Evolutionary conservation across 2,113 vertebrate species (phyloP).

Genomic region (Centropristis striata): DNA sequence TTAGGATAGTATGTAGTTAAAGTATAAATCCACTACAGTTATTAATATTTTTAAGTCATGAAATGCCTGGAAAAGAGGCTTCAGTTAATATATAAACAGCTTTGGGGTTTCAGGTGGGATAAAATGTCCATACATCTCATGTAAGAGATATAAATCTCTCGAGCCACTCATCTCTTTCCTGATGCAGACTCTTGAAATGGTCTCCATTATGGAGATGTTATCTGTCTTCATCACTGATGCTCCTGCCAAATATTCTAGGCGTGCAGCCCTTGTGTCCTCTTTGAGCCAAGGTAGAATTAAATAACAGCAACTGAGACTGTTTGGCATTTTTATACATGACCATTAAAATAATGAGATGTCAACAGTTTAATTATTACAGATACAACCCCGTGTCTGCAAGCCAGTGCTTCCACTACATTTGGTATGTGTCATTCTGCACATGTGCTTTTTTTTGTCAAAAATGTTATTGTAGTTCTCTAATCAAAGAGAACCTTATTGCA

Average conservation of each 20-base stretch:
- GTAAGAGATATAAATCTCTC: not conserved
- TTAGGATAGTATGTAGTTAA: no score
- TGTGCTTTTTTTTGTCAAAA: not conserved
- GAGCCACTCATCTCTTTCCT: not conserved
- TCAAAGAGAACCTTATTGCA: not conserved
- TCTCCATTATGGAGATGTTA: not conserved
- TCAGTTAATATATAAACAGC: not conserved
- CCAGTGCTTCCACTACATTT: not conserved
- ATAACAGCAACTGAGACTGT: not conserved
- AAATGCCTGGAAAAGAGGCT: not conserved
- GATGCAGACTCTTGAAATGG: not conserved
- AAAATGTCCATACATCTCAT: not conserved
- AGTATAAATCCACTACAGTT: not conserved
- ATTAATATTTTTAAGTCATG: not conserved
- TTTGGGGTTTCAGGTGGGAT: not conserved
- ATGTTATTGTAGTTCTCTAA: not conserved
- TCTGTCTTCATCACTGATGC: not conserved
- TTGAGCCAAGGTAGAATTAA: not conserved
- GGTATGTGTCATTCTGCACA: not conserved
- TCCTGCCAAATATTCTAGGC: not conserved
- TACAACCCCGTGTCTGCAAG: not conserved
- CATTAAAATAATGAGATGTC: not conserved
- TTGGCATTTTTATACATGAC: constrained; percentile 2
- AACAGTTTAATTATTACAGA: constrained; percentile 4
- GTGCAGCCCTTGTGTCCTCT: not conserved